Conservation (phyloP, 2,113 vertebrate species). For the Corvus cornix region DNA sequence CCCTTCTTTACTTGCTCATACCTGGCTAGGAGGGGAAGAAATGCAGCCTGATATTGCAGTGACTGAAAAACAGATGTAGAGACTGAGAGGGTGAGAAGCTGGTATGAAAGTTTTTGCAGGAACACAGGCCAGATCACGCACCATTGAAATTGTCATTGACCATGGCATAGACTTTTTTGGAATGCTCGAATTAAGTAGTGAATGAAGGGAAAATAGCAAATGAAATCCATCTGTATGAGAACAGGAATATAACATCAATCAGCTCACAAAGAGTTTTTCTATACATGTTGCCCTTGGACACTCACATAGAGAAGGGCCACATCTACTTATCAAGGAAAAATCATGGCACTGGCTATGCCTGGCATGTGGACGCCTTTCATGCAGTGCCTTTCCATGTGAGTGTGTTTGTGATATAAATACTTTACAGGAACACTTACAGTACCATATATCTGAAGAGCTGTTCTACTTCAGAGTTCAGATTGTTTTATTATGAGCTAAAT, state of each 20-base stretch:
- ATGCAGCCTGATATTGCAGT: neutral
- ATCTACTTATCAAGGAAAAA: conserved; percentile 7
- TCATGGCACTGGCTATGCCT: neutral
- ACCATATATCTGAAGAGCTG: conserved; percentile 44
- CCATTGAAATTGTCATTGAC: neutral
- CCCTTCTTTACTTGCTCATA: neutral
- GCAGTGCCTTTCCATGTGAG: neutral
- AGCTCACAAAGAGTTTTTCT: conserved; percentile 59
- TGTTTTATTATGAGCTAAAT: conserved; percentile 78
- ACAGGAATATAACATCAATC: neutral
- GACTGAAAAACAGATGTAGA: neutral
- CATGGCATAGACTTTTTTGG: neutral
- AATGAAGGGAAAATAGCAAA: conserved; percentile 20
- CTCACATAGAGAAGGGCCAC: neutral
- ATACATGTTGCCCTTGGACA: neutral
- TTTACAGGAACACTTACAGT: conserved; percentile 42
- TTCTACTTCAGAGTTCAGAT: conserved; percentile 54
- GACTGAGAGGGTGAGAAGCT: neutral
- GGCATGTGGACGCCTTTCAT: neutral
- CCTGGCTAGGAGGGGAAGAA: neutral
- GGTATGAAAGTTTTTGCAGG: neutral
- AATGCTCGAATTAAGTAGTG: conserved; percentile 15
- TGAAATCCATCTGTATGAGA: conserved; percentile 54
- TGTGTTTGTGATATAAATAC: conserved; percentile 27
- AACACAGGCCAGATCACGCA: neutral